Base-by-base conservation (phyloP, 2,888 invertebrate species). In the Epsilonema sp. region DNA sequence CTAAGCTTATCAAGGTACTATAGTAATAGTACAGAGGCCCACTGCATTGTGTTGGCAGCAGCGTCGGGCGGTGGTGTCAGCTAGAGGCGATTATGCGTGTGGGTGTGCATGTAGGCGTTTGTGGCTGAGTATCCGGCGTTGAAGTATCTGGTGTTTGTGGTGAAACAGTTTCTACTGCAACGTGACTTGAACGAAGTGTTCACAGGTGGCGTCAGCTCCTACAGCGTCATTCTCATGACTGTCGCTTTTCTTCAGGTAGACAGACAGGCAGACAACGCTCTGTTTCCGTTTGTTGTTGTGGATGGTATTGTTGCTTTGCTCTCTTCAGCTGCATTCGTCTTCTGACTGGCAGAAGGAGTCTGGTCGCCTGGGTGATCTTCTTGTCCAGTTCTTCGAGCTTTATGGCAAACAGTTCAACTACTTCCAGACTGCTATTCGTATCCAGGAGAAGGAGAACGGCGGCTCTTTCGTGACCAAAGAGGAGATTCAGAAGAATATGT, bases 181-280 rank as follows among this genome's bases (percentile, higher is more conserved):
- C 78, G 94, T 63, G 89, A 92, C 74, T 77, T 97, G 64, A 97
- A 97, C 72, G 94, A 97, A 75, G 94, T 97, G 62, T 99, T 92
- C 73, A 92, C 90, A 54, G 92, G 97, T 54, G 97, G 97, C 67
- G 90, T 99, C 69, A 89, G 90, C 58, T 94, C 92, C 51, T 97
- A 99, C 74, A 87, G 90, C 65, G 77, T 97, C 58, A 92, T 94
- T 67, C 78, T 97, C 56, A 86, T 99, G 82, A 85, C 87, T 67
- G 86, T 94, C 70, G 89, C 87, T 74, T 97, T 94, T 72, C 76
- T 97, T 55, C 78, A 79, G 74, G 77, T 78, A 61, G 37, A 43
- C 19, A 3, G 8, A 31, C 8, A n/a, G n/a, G n/a, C n/a, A n/a
- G n/a, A n/a, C n/a, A n/a, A n/a, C n/a, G n/a, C n/a, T n/a, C n/a